Evolutionary conservation across 2,113 vertebrate genomes (phyloP).

Genomic region (Dicrurus megarhynchus): DNA sequence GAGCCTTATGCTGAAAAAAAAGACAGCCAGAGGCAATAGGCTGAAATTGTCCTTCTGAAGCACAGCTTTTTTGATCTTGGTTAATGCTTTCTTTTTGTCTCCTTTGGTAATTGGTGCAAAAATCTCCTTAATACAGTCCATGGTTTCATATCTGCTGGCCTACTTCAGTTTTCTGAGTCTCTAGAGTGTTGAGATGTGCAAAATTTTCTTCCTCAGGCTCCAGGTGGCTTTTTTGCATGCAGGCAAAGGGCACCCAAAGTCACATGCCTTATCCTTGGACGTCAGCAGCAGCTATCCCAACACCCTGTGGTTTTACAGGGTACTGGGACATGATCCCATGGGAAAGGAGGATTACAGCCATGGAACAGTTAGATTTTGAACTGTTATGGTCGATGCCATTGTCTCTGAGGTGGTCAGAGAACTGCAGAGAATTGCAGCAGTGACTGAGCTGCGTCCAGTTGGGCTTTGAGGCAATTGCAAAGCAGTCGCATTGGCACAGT

Average conservation of each 20-base stretch:
- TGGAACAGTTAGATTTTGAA: neutral
- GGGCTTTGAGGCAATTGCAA: neutral
- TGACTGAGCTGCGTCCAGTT: neutral
- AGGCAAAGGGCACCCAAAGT: neutral
- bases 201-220: neutral
- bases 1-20: neutral
- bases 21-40: neutral
- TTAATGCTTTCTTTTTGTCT: neutral
- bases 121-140: neutral
- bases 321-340: neutral
- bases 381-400: neutral
- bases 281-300: neutral
- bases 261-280: neutral
- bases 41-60: neutral
- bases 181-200: neutral
- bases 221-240: neutral
- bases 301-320: neutral
- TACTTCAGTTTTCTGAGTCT: neutral
- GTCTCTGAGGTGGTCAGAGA: neutral
- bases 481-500: neutral
- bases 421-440: neutral
- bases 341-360: neutral
- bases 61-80: neutral
- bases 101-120: neutral
- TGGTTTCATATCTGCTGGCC: neutral